A percentile compares a stretch with the other conserved stretches of the same genome.
These are phyloP conservation scores for Delphinapterus leucas DNA, from an alignment of 2,113 vertebrate species.

Conservation along the genomic window DNA sequence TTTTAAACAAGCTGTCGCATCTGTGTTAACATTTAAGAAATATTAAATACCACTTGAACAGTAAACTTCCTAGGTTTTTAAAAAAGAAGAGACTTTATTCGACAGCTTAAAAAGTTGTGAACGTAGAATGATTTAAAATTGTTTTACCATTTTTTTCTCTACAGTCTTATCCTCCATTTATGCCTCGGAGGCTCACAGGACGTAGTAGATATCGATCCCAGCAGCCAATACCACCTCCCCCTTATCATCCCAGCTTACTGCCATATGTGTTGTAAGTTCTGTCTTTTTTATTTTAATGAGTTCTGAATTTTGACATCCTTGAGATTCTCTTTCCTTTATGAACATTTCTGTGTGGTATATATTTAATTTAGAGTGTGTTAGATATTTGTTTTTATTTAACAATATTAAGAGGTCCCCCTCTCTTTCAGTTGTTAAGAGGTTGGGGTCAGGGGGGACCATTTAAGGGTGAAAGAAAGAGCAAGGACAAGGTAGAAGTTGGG, in stretches of 20 bases:
- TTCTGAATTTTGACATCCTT: conserved; percentile 16
- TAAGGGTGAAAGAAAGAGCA: neutral
- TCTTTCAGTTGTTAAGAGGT: neutral
- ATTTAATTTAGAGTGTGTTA: neutral
- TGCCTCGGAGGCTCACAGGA: conserved; percentile 94
- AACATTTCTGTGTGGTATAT: neutral
- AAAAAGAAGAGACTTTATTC: neutral
- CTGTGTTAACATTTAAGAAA: conserved; percentile 17
- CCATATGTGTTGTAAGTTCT: conserved; percentile 94
- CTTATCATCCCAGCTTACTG: conserved; percentile 96
- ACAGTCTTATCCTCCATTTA: conserved; percentile 95
- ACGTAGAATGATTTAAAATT: conserved; percentile 52
- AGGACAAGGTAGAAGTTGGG: neutral
- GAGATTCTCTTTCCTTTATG: neutral
- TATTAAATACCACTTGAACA: conserved; percentile 22
- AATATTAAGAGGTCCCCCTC: too few relatives aligned
- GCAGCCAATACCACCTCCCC: conserved; percentile 92
- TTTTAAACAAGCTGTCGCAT: conserved; percentile 2
- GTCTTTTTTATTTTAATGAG: neutral
- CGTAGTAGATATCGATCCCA: conserved; percentile 94
- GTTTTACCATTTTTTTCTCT: conserved; percentile 63
- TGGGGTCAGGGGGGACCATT: neutral
- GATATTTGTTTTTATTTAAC: neutral
- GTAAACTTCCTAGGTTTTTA: neutral
- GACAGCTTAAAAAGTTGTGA: neutral